Evolutionary conservation across 2,888 invertebrate genomes (phyloP), one percentile per base, ranked within the genome.

Genomic region (Eupithecia subfuscata): DNA sequence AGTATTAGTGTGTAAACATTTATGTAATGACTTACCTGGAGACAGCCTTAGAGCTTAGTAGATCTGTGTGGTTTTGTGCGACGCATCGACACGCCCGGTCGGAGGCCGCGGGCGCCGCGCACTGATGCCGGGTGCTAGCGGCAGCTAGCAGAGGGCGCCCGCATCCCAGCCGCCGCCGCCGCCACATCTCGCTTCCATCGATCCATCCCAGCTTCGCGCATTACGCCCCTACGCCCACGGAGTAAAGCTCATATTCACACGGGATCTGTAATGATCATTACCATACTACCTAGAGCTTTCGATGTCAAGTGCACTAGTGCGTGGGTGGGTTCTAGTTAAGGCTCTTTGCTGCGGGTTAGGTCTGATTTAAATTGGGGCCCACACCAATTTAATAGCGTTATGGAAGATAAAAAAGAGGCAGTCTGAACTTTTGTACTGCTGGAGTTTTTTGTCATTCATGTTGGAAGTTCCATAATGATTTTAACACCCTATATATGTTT

Each of bases 241-340:
- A 45, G 80, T 85, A 92, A 79, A 81, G 85, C 78, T 82, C 83
- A 86, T 77, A 87, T 85, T 82, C 65, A 65, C 74, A 73, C 69
- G 65, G 75, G 83, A 84, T 82, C 81, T 76, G 85, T 85, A 87
- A 88, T 85, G 85, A 85, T 89, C 85, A 89, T 90, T 86, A 82
- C 87, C 78, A 83, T 18, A 52, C 18, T 34, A 34, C 34, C 16
- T 34, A 64, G 16, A 85, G 84, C 85, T 87, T 87, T 75, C 73
- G 79, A 79, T 79, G 76, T 79, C 78, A 78, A 81, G 81, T 76
- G 74, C 75, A 78, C 69, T 25, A 67, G 52, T 22, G n/a, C 14
- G 40, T 43, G 43, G 67, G 22, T 22, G 40, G 68, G 22, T 22
- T 40, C 12, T 40, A 43, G 22, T 22, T 43, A 67, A 12, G 68